Evolutionary conservation across 2,888 invertebrate species (phyloP).

Genomic region (Eupithecia subfuscata): DNA sequence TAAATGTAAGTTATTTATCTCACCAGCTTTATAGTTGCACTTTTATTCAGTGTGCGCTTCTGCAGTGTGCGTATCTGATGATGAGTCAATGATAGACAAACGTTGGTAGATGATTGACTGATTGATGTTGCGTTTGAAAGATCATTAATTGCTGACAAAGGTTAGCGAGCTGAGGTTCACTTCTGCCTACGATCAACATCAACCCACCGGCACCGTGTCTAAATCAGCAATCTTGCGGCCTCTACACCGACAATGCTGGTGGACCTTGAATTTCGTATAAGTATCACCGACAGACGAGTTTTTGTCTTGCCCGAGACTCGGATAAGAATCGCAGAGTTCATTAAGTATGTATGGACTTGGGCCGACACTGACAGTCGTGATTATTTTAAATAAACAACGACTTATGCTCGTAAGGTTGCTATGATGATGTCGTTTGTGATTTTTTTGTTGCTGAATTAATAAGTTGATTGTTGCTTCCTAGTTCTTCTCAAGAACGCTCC

Average conservation of each 20-base stretch:
- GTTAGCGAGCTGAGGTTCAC: constrained; percentile 34
- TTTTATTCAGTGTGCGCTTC: background rate
- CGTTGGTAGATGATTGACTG: constrained; percentile 28
- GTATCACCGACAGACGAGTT: constrained; percentile 63
- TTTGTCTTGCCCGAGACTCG: constrained; percentile 61
- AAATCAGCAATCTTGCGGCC: constrained; percentile 47
- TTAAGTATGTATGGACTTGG: constrained; percentile 63
- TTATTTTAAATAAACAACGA: constrained; percentile 64
- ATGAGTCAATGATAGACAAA: constrained; percentile 20
- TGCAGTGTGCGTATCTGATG: background rate
- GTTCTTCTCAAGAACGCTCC: constrained; percentile 50
- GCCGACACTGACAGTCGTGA: constrained; percentile 62
- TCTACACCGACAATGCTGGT: constrained; percentile 46
- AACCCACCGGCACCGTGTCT: constrained; percentile 42
- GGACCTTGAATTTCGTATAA: constrained; percentile 57
- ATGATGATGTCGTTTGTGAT: constrained; percentile 51
- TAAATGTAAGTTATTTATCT: background rate
- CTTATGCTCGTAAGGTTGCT: constrained; percentile 46
- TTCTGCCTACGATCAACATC: constrained; percentile 41
- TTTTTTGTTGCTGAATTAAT: constrained; percentile 57
- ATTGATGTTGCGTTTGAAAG: constrained; percentile 27
- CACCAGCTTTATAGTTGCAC: background rate
- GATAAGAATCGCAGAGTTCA: constrained; percentile 67
- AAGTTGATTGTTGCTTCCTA: constrained; percentile 66
- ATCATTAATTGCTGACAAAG: constrained; percentile 40